Conservation (phyloP, 2,113 vertebrate genomes). For the Bungarus multicinctus region DNA sequence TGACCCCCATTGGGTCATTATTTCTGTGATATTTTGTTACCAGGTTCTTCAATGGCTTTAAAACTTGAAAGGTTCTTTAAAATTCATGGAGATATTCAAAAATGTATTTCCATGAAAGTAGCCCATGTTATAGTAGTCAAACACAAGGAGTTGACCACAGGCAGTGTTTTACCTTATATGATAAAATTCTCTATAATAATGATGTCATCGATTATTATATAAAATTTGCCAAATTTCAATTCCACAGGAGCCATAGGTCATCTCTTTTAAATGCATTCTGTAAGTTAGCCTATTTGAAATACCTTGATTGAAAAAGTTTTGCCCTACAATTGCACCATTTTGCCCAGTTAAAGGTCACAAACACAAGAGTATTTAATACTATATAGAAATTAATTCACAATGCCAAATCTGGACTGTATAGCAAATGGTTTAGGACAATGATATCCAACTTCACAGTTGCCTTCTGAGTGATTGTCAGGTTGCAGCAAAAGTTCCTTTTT, state of each 20-base stretch:
- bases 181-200: background rate
- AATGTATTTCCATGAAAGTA: background rate
- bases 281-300: background rate
- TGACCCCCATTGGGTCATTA: background rate
- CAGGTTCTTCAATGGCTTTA: background rate
- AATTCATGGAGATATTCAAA: background rate
- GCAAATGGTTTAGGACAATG: background rate
- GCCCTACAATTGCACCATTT: background rate
- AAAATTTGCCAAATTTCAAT: background rate
- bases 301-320: background rate
- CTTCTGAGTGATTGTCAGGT: background rate
- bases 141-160: background rate
- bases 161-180: background rate
- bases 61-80: background rate
- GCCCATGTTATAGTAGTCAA: background rate
- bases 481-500: background rate
- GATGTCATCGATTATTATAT: background rate
- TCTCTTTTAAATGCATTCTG: background rate
- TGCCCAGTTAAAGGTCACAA: background rate
- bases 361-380: background rate
- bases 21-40: too few relatives aligned
- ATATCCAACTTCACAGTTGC: background rate
- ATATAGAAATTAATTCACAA: background rate
- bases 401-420: background rate
- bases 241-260: background rate